Evolutionary conservation across 2,888 invertebrate species (phyloP).

Genomic region (Polydrusus tereticollis): DNA sequence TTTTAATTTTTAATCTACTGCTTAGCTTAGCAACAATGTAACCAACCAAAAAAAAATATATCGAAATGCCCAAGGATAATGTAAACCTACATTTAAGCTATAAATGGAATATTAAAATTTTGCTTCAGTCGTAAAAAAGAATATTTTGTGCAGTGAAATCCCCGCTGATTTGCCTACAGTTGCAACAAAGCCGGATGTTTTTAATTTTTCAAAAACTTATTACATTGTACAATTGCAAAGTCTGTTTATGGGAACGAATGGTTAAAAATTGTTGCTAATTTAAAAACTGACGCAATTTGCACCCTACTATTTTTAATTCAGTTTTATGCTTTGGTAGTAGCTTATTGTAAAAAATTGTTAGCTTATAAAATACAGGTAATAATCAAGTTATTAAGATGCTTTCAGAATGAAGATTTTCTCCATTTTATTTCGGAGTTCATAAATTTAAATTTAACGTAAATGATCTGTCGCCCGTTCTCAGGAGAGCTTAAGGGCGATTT

Average conservation of each 20-base stretch:
- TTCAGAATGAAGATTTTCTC: not conserved
- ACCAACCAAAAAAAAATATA: too few relatives aligned
- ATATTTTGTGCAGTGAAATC: not conserved
- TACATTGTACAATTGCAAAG: not conserved
- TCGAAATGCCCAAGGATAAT: not conserved
- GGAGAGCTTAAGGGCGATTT: not conserved
- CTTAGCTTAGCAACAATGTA: too few relatives aligned
- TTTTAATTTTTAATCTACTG: too few relatives aligned
- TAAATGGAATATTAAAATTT: not conserved
- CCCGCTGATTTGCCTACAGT: not conserved
- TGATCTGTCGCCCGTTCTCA: slow-evolving; percentile 1
- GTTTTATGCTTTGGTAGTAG: not conserved
- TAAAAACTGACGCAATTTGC: not conserved
- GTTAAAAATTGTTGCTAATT: not conserved
- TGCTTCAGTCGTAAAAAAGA: not conserved
- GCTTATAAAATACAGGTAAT: too few relatives aligned
- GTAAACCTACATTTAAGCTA: not conserved
- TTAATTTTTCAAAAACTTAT: slow-evolving; percentile 11
- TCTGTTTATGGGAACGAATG: not conserved
- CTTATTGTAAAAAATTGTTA: too few relatives aligned
- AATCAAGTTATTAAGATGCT: too few relatives aligned
- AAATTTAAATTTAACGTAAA: slow-evolving; percentile 1
- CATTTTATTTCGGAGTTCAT: not conserved
- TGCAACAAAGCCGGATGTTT: not conserved
- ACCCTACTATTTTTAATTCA: not conserved